phyloP scores from a whole-genome alignment of 2,113 vertebrate genomes.

The Stigmatopora nigra region DNA sequence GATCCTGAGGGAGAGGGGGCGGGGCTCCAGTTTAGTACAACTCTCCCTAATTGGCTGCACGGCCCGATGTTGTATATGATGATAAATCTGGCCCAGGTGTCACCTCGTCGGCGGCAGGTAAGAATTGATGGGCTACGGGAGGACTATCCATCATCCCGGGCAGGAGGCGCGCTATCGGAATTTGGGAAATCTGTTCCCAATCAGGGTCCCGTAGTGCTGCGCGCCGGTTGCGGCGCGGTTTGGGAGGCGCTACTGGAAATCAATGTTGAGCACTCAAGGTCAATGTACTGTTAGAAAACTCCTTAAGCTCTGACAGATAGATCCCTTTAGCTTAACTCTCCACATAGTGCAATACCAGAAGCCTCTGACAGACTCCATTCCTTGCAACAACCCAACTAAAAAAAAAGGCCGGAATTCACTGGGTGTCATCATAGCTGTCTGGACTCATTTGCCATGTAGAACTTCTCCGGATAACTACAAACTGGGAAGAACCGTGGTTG shows the following conservation, averaged over 20 bases:
- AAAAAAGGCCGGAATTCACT: constrained; percentile 56
- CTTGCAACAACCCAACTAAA: no score
- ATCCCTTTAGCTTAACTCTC: constrained; percentile 68
- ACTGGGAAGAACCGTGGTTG: constrained; percentile 52
- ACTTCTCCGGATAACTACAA: constrained; percentile 58
- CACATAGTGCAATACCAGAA: constrained; percentile 76
- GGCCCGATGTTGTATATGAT: constrained; percentile 73
- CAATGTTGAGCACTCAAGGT: constrained; percentile 97
- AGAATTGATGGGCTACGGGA: constrained; percentile 91
- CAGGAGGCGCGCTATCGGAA: constrained; percentile 95
- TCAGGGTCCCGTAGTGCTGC: constrained; percentile 89
- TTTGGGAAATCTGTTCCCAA: constrained; percentile 98
- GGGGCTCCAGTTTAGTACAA: constrained; percentile 61
- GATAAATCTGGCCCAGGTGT: constrained; percentile 95
- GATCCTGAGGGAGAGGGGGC: constrained; percentile 47
- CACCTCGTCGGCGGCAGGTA: constrained; percentile 79
- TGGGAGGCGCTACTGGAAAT: constrained; percentile 95
- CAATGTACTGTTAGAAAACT: constrained; percentile 99
- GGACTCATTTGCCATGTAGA: constrained; percentile 58
- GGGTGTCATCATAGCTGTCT: constrained; percentile 65
- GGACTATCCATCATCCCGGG: constrained; percentile 91
- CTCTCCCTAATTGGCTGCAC: constrained; percentile 55
- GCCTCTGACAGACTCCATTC: constrained; percentile 79
- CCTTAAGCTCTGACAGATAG: constrained; percentile 94
- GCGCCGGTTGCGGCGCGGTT: constrained; percentile 86